Conservation (phyloP, 2,113 vertebrate genomes). For the Oxygymnocypris stewartii region DNA sequence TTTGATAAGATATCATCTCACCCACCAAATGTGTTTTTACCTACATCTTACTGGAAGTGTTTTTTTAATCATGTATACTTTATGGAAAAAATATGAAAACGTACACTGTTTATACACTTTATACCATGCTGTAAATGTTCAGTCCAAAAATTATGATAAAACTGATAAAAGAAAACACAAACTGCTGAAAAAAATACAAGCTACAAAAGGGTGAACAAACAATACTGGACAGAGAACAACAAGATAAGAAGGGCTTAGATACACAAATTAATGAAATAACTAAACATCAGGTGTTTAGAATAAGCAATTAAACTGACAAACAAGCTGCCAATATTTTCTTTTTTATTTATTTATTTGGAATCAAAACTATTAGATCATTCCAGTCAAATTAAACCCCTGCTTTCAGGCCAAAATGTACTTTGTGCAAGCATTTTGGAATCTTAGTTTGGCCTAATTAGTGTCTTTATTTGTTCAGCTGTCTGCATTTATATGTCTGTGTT, state of each 20-base stretch:
- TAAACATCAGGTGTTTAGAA: background rate
- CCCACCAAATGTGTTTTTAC: background rate
- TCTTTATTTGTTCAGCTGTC: slow-evolving; percentile 47
- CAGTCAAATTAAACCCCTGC: background rate
- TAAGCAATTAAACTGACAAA: background rate
- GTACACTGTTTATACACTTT: too few species aligned
- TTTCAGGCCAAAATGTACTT: background rate
- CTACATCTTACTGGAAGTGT: too few species aligned
- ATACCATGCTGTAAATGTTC: too few species aligned
- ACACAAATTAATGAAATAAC: background rate
- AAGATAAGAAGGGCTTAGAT: background rate
- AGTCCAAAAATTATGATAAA: too few species aligned
- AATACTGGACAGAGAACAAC: too few species aligned
- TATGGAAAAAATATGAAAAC: too few species aligned
- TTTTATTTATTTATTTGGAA: background rate
- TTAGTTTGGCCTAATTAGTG: slow-evolving; percentile 33
- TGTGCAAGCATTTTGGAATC: slow-evolving; percentile 13
- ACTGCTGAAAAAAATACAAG: too few species aligned
- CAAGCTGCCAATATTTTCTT: background rate
- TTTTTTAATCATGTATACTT: too few species aligned
- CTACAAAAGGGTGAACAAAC: too few species aligned
- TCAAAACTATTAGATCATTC: background rate
- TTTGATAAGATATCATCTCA: background rate
- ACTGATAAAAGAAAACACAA: too few species aligned
- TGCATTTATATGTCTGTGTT: slow-evolving; percentile 26